Evolutionary conservation across 2,113 vertebrate species (phyloP), one percentile per base, ranked within the genome.

Genomic region (Cryptoleucopteryx plumbea): DNA sequence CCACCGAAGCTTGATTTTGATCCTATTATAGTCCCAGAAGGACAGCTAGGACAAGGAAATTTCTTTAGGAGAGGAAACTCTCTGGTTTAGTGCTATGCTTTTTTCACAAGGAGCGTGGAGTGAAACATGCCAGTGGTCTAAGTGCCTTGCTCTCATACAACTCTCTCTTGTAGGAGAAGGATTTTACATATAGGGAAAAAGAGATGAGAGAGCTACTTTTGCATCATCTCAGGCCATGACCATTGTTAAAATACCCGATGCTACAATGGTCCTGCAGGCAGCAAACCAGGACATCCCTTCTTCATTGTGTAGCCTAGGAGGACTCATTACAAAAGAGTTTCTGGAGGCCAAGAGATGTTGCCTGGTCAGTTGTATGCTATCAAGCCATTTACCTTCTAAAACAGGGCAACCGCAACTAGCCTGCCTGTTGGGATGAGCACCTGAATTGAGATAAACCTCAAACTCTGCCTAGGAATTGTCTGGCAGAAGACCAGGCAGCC

Each of bases 1-100:
- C 11, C 21, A 50, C 2, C 32, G 32, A 48, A 78, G 17, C 7
- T 63, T 67, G 42, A 47, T 79, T 94, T 89, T 82, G n/a, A 62
- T 26, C 22, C 16, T 55, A 71, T 62, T 84, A 38, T 31, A 74
- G 19, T 18, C 25, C 32, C 32, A 71, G 32, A 78, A 94, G 8
- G 13, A 50, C 17, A 82, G 2, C 11, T 36, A 74, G 9, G 34
- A 77, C 16, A 70, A 88, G 14, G 7, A 82, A 32, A 34, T 53
- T 38, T 53, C 26, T 82, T 58, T 48, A 13, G n/a, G 42, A 70
- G 42, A 68, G 9, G 11, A 81, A 87, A 52, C 3, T 25, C 8
- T 40, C 8, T 53, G 11, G 1, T 80, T 62, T 52, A 63, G 9
- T 52, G 18, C 6, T 42, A 21, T 2, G 0, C 2, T 32, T 59